Evolutionary conservation across 2,888 invertebrate species (phyloP).

Genomic region (Amblyjoppa proteus): DNA sequence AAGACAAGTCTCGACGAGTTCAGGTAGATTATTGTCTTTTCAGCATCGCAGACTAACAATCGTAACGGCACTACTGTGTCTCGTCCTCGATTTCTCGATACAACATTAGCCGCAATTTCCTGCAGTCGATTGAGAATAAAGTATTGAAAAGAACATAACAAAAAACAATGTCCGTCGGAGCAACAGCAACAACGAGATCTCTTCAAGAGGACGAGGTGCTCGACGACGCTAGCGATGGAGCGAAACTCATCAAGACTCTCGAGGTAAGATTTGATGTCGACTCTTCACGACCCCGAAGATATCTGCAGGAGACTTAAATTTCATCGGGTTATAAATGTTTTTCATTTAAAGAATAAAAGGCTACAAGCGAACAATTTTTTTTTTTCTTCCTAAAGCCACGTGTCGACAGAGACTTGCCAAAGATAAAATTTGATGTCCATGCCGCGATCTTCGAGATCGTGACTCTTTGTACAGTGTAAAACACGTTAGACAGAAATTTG

Average conservation of each 20-base stretch:
- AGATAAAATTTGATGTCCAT: no score
- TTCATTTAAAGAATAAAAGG: not conserved
- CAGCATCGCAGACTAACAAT: not conserved
- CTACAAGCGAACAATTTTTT: no score
- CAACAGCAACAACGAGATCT: conserved; percentile 74
- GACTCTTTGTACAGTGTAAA: not conserved
- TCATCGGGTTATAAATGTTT: not conserved
- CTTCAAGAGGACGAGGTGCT: conserved; percentile 75
- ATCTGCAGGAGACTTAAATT: not conserved
- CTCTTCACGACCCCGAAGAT: no score
- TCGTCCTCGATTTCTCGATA: not conserved
- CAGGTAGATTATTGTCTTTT: not conserved
- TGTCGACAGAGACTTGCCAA: no score
- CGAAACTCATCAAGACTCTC: conserved; percentile 79
- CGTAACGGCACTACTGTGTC: not conserved
- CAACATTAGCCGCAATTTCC: not conserved
- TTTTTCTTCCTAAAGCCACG: no score
- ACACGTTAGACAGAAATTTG: not conserved
- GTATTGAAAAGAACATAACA: not conserved
- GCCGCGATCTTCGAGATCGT: no score
- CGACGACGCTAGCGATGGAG: conserved; percentile 75
- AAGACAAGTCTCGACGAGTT: not conserved
- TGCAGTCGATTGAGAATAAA: not conserved
- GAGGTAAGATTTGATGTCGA: conserved; percentile 74
- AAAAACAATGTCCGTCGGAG: conserved; percentile 52